phyloP scores from a whole-genome alignment of 2,113 vertebrate genomes.

The Clarias gariepinus region DNA sequence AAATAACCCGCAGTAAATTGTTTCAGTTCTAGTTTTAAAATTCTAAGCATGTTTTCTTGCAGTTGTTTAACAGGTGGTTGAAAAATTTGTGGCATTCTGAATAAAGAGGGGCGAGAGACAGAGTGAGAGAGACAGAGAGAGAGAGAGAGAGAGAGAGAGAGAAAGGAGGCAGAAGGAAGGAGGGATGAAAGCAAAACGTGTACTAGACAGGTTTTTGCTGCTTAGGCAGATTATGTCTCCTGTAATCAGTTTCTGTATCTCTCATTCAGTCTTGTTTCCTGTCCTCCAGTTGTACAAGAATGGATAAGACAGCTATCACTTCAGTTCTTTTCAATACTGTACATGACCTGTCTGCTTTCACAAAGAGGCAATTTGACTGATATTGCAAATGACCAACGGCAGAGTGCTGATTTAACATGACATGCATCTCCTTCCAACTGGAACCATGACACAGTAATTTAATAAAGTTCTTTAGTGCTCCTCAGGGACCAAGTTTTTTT shows the following conservation, averaged over 20 bases:
- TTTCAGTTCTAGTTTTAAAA: background rate
- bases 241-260: background rate
- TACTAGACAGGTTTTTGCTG: background rate
- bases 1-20: background rate
- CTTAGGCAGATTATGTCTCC: background rate
- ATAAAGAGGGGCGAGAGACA: background rate
- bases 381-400: background rate
- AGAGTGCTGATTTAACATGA: background rate
- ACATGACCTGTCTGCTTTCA: background rate
- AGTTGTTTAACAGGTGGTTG: background rate
- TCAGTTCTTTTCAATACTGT: background rate
- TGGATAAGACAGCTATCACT: background rate
- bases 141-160: background rate
- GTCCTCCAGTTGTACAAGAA: background rate
- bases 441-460: background rate
- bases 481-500: background rate
- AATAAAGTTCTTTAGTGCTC: background rate
- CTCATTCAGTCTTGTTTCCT: conserved; percentile 1
- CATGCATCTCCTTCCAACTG: background rate
- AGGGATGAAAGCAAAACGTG: background rate
- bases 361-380: background rate
- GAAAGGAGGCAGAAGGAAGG: background rate
- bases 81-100: conserved; percentile 2
- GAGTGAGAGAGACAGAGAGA: background rate
- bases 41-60: conserved; percentile 12